Conservation (phyloP, 2,113 vertebrate genomes). For the Brevimyrus niger region DNA sequence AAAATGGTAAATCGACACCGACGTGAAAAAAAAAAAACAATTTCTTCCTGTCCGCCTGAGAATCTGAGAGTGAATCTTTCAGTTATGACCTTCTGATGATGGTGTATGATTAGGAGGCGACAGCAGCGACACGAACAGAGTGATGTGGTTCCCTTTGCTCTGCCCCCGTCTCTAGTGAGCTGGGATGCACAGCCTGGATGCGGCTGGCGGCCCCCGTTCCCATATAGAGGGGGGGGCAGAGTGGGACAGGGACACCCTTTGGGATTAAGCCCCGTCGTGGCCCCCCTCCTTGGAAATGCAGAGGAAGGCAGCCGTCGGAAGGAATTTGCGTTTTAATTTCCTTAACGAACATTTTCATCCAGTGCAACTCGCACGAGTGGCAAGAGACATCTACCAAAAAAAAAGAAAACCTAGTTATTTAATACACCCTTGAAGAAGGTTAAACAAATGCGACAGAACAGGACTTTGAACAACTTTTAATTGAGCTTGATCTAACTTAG, state of each 20-base stretch:
- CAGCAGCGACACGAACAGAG: background rate
- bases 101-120: background rate
- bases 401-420: background rate
- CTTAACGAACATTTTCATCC: background rate
- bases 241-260: background rate
- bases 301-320: background rate
- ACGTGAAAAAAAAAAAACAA: background rate
- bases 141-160: background rate
- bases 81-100: background rate
- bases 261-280: background rate
- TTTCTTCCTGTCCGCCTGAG: background rate
- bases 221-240: background rate
- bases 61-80: background rate
- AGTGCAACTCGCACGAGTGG: no score
- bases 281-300: background rate
- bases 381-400: background rate
- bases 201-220: background rate
- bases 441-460: background rate
- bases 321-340: background rate
- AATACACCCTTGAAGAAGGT: background rate
- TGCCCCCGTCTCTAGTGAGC: background rate
- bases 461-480: background rate
- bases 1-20: background rate
- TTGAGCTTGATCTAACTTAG: background rate
- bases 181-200: background rate